Evolutionary conservation across 2,888 invertebrate species (phyloP), one percentile per base, ranked within the genome.

Genomic region (Lomographa bimaculata): DNA sequence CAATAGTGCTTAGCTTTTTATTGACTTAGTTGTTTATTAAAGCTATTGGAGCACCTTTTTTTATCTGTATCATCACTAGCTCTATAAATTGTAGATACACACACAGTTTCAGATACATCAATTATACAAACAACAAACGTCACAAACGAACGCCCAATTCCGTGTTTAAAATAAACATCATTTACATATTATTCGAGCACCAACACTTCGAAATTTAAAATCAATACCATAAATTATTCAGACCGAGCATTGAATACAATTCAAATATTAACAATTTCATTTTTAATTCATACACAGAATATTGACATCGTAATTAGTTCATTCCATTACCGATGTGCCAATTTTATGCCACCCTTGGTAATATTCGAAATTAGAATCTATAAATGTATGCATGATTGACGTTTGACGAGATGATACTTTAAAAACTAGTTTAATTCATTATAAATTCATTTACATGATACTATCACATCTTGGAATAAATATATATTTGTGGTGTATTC

Each of bases 171-270:
- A 67, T 61, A 66, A 70, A 68, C 59, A 68, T 55, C 50, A 71
- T 73, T 68, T 69, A 64, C 64, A 71, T 65, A 79, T 80, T 76
- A 79, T 60, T 65, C 71, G 33, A 48, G 71, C 67, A 55, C 71
- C 71, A 66, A 83, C 85, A 81, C 87, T 77, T 83, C 76, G 62
- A 68, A 64, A 53, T 54, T 68, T 60, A 83, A 79, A 78, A 79
- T 71, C 77, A 85, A 65, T 47, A 37, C 44, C 24, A 78, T 89
- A 60, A 82, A 83, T 77, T 56, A 87, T 89, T 84, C 81, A 86
- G 69, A 61, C 65, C 70, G 54, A 64, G 67, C 69, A 69, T 75
- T 74, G 70, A 60, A 57, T 50, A 54, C 57, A 60, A 65, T 56
- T 60, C 68, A 68, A 74, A 77, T 57, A 71, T 61, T 49, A 60